Evolutionary conservation across 1,140 invertebrate species (phyloP).

Genomic region (Eriocheir sinensis): DNA sequence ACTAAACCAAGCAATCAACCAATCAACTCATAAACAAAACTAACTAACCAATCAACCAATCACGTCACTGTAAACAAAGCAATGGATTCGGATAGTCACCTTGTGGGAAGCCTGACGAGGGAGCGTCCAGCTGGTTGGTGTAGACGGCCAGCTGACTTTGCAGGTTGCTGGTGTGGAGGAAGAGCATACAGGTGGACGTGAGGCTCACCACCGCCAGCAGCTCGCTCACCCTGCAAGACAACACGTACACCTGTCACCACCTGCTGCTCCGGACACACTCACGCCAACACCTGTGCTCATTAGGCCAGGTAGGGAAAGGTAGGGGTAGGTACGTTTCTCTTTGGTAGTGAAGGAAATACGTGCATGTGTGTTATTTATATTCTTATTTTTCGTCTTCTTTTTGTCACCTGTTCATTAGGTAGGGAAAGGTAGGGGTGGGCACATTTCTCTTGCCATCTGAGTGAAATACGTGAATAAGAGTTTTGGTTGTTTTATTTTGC

Average conservation of each 20-base stretch:
- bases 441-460: too few relatives aligned
- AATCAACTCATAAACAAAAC: not conserved
- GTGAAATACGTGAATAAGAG: too few relatives aligned
- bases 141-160: slow-evolving; percentile 79
- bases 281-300: too few relatives aligned
- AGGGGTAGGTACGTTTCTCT: too few relatives aligned
- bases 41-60: not conserved
- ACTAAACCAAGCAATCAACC: not conserved
- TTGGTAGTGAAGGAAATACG: too few relatives aligned
- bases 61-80: not conserved
- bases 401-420: too few relatives aligned
- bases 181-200: slow-evolving; percentile 80
- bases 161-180: slow-evolving; percentile 80
- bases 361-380: too few relatives aligned
- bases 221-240: slow-evolving; percentile 80
- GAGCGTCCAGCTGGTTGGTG: slow-evolving; percentile 71
- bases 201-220: slow-evolving; percentile 80
- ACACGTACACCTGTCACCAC: too few relatives aligned
- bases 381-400: too few relatives aligned
- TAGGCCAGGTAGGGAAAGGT: too few relatives aligned
- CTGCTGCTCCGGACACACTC: not conserved
- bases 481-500: too few relatives aligned
- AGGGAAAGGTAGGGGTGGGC: too few relatives aligned
- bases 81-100: not conserved
- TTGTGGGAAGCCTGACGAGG: not conserved